Evolutionary conservation across 2,797 vertebrate genomes (phyloP), one percentile per base, ranked within the genome.

Genomic region (Hozukius guyotensis): DNA sequence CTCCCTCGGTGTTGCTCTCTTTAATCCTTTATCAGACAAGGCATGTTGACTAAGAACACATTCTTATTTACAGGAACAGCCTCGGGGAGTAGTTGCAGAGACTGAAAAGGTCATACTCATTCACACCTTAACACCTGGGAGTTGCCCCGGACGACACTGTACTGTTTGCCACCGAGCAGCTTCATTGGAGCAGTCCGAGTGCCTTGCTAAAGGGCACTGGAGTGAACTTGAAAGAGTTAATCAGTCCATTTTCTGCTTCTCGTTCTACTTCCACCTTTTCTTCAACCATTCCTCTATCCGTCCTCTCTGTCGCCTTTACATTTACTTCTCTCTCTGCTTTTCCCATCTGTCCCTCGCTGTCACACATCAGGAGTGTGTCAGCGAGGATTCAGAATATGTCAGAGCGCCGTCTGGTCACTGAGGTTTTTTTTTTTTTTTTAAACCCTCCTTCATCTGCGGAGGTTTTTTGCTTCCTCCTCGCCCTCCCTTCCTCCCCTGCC

Each of bases 331-430:
- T 59, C 72, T 62, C 36, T 59, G 75, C 78, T 84, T 69, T 78
- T 74, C 72, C 87, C 81, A 87, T 89, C 85, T 86, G 66, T 83
- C 80, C 71, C 75, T 75, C 6, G 4, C 75, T 75, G 87, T 88
- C 87, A 88, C 85, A 88, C 89, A 75, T 85, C 80, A 77, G 81
- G 60, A 76, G 60, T 75, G 73, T 88, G 79, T 83, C 83, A 80
- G 81, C 24, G 20, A 74, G 75, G 75, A 84, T 81, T 88, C 66
- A 13, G 76, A 88, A 81, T 73, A 87, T 89, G 86, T 86, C 80
- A 85, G 52, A 32, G 24, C 29, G 8, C 78, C 49, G 80, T 86
- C 89, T 88, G 89, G 85, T 82, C 85, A 88, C 73, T 10, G 32
- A 60, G 11, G 8, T 8, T 72, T 82, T 38, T 64, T 20, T 63